phyloP scores from a whole-genome alignment of 2,888 invertebrate genomes.

The Mythimna vitellina region DNA sequence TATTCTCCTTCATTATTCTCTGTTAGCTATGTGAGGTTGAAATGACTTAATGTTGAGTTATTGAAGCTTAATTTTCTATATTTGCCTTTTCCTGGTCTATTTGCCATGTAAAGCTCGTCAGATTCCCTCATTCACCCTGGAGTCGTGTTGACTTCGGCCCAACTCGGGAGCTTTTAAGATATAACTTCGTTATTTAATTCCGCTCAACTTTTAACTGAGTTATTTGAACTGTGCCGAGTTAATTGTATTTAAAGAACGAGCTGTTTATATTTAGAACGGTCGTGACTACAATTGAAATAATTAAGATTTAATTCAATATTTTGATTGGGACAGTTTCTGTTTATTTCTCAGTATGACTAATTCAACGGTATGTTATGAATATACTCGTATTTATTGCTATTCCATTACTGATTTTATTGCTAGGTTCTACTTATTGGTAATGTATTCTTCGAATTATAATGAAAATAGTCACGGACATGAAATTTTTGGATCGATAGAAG shows the following conservation, averaged over 20 bases:
- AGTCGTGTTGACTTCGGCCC: constrained; percentile 36
- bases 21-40: constrained; percentile 62
- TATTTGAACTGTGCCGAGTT: constrained; percentile 46
- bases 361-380: neutral
- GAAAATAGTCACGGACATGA: constrained; percentile 9
- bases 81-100: constrained; percentile 49
- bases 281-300: constrained; percentile 2
- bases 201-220: constrained; percentile 48
- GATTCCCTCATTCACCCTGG: constrained; percentile 17
- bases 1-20: constrained; percentile 70
- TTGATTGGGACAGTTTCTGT: constrained; percentile 6
- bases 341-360: neutral
- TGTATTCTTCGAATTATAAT: constrained; percentile 6
- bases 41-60: constrained; percentile 62
- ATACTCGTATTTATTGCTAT: neutral
- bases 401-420: neutral
- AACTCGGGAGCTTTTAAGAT: constrained; percentile 34
- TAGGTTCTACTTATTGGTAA: neutral
- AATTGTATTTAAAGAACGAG: constrained; percentile 49
- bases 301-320: constrained; percentile 9
- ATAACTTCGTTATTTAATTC: constrained; percentile 50
- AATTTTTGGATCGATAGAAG: constrained; percentile 20
- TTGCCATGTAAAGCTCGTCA: constrained; percentile 40
- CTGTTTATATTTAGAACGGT: constrained; percentile 19
- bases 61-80: constrained; percentile 53